Evolutionary conservation across 1,140 invertebrate species (phyloP), one percentile per base, ranked within the genome.

Genomic region (Colletes latitarsis): DNA sequence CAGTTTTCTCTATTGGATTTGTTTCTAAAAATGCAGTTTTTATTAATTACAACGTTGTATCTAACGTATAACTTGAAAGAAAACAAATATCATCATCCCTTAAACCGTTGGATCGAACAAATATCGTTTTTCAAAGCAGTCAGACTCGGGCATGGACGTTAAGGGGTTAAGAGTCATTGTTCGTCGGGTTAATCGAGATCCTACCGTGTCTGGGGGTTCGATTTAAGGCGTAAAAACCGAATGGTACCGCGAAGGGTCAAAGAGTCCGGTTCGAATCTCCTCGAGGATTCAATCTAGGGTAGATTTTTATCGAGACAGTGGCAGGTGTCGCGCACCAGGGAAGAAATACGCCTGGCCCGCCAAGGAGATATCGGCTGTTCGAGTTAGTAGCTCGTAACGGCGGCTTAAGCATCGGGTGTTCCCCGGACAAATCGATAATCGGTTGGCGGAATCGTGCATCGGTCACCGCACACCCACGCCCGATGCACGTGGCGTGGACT

Each of bases 391-490:
- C 9, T 41, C 75, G 55, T 49, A 77, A 77, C 75, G 75, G 17
- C 55, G 8, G 41, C 58, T 63, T 72, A 72, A 78, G 46, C 58
- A 64, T 8, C 70, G 19, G 17, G 8, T 14, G 17, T n/a, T 2
- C 30, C 30, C 53, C 30, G 60, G 58, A 49, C 74, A 60, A 64
- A 79, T 79, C 77, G 75, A 77, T 71, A 52, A 77, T 77, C 75
- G 57, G 17, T 17, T 14, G 43, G 14, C 10, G 14, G 12, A 39
- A 69, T 69, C 75, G 75, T 52, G 75, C 43, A 77, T 71, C 75
- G 75, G 55, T 62, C 69, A 78, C 69, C 43, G 8, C 19, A 14
- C 41, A 57, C 46, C n/a, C 53, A 57, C 53, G 6, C 19, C n/a
- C 41, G 12, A 12, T 14, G 46, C 39, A 17, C 21, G 55, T 49